Conservation (phyloP, 2,113 vertebrate genomes). For the Litocranius walleri region DNA sequence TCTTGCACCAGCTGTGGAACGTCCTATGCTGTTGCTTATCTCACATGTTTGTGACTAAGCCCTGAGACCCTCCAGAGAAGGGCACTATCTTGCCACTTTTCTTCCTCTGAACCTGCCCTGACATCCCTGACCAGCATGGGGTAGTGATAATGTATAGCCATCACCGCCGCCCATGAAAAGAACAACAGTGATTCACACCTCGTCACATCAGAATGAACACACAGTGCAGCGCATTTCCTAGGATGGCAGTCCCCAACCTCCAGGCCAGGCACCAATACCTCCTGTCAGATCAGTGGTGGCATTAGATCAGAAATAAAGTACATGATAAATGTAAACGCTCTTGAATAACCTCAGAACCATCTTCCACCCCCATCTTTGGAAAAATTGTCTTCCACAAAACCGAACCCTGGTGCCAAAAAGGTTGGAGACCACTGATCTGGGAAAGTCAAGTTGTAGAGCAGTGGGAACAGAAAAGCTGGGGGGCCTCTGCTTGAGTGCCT, state of each 20-base stretch:
- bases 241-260: background rate
- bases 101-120: background rate
- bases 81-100: background rate
- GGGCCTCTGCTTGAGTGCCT: slow-evolving; percentile 51
- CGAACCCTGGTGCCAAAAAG: background rate
- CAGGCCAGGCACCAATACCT: background rate
- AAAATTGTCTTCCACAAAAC: background rate
- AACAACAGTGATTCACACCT: background rate
- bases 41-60: background rate
- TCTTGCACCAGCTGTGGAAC: background rate
- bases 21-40: no score
- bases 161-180: background rate
- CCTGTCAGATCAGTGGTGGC: background rate
- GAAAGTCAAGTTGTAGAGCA: slow-evolving; percentile 28
- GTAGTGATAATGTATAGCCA: background rate
- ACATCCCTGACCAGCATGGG: background rate
- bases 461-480: slow-evolving; percentile 1
- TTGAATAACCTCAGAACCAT: background rate
- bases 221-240: background rate
- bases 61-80: background rate
- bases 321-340: background rate
- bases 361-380: background rate
- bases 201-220: background rate
- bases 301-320: background rate
- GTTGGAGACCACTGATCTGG: background rate